These are phyloP conservation scores for Rynchops niger DNA, from an alignment of 2,113 vertebrate species.

Conservation along the genomic window DNA sequence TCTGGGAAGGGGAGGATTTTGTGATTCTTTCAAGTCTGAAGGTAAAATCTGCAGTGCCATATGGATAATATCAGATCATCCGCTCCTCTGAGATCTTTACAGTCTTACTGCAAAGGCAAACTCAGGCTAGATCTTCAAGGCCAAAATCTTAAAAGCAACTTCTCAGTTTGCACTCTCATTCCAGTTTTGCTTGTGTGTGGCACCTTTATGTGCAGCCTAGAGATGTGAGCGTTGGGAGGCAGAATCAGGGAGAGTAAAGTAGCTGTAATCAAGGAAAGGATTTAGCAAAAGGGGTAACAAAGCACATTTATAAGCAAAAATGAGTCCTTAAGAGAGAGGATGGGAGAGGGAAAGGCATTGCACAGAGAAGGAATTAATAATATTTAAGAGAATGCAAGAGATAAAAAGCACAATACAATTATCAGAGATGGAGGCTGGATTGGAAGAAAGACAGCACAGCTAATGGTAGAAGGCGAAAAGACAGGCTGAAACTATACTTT, in stretches of 20 bases:
- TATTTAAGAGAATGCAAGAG: not conserved
- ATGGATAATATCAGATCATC: constrained; percentile 49
- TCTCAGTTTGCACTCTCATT: not conserved
- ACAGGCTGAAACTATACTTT: not conserved
- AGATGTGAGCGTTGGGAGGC: not conserved
- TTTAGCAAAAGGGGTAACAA: not conserved
- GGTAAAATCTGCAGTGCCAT: constrained; percentile 52
- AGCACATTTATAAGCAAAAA: not conserved
- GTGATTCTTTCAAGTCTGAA: constrained; percentile 32
- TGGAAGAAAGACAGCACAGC: not conserved
- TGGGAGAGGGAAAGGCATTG: not conserved
- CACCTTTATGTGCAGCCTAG: not conserved
- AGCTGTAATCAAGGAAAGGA: not conserved
- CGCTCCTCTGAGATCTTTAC: constrained; percentile 9
- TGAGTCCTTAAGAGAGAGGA: not conserved
- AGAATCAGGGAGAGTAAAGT: not conserved
- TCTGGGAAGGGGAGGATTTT: constrained; percentile 7
- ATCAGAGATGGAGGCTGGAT: not conserved
- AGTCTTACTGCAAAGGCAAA: not conserved
- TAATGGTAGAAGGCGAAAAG: not conserved
- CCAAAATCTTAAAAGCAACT: not conserved
- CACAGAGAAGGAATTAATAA: not conserved
- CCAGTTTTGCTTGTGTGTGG: not conserved
- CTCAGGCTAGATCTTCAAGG: not conserved
- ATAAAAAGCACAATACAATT: not conserved